These are phyloP conservation scores for Drosophila quinaria DNA, from an alignment of 2,888 invertebrate genomes.

Conservation along the genomic window DNA sequence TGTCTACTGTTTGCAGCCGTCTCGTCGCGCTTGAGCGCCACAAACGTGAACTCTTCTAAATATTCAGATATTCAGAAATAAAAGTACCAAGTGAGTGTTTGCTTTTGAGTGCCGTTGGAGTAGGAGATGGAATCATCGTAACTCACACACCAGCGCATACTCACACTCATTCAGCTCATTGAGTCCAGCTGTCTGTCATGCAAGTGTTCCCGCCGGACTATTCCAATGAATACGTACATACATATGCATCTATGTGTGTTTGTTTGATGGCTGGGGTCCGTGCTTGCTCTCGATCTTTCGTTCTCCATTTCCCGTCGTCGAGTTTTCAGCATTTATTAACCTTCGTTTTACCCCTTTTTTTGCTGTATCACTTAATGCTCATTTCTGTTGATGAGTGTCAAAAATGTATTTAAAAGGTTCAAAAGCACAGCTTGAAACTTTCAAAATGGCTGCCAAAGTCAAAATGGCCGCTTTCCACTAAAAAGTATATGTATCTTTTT, in stretches of 20 bases:
- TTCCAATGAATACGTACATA: slow-evolving; percentile 2
- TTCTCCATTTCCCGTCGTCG: slow-evolving; percentile 7
- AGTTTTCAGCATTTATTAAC: slow-evolving; percentile 25
- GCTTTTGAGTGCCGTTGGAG: slow-evolving; percentile 54
- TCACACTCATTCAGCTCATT: slow-evolving; percentile 21
- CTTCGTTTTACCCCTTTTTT: slow-evolving; percentile 8
- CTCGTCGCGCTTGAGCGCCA: slow-evolving; percentile 59
- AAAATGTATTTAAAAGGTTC: slow-evolving; percentile 16
- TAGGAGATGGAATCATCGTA: slow-evolving; percentile 32
- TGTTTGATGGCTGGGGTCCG: slow-evolving; percentile 9
- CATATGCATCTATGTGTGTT: neutral
- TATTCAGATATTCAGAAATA: slow-evolving; percentile 47
- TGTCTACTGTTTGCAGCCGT: slow-evolving; percentile 41
- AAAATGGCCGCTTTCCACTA: slow-evolving; percentile 44
- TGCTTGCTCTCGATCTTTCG: slow-evolving; percentile 19
- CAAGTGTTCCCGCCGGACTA: slow-evolving; percentile 16
- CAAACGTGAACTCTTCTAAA: slow-evolving; percentile 47
- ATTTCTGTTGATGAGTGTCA: slow-evolving; percentile 34
- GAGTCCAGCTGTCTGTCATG: slow-evolving; percentile 64
- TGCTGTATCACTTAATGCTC: slow-evolving; percentile 23
- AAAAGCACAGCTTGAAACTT: slow-evolving; percentile 7
- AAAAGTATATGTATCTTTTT: neutral
- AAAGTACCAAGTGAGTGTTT: slow-evolving; percentile 37
- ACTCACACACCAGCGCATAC: slow-evolving; percentile 23
- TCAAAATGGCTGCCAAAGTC: slow-evolving; percentile 41